Evolutionary conservation across 2,113 vertebrate genomes (phyloP), one percentile per base, ranked within the genome.

Genomic region (Rhinoptilus africanus): DNA sequence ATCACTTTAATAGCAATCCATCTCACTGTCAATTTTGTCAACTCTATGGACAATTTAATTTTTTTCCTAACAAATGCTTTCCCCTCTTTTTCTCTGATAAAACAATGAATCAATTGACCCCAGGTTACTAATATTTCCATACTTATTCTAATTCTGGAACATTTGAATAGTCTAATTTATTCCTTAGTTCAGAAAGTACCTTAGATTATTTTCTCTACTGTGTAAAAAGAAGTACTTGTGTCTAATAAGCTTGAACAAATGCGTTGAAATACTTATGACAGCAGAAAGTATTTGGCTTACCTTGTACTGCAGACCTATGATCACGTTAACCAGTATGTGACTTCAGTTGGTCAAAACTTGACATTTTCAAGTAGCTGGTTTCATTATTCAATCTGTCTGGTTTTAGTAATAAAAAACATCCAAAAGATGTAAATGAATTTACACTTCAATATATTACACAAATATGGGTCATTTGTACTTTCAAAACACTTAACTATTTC

Each of bases 1-100:
- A 95, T 95, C 88, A 91, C 87, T 97, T 93, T 88, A 96, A 88
- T 86, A 96, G 73, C 66, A 90, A 92, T 96, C 69, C 30, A 78
- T 96, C 41, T 88, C 63, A 45, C n/a, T 83, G 71, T 72, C 53
- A 93, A 78, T 92, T 93, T 95, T 93, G 60, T 95, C 88, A 95
- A 34, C 56, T 84, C 4, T 35, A 79, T 21, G 53, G 68, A 87
- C 77, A 35, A 88, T 85, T 74, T 7, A 62, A 59, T 75, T 77
- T 90, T 86, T 91, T 75, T 63, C 26, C 14, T 79, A 74, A 91
- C 35, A 71, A 74, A 85, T 78, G n/a, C 16, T 80, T 67, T 91
- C 24, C 11, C 13, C 9, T 64, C n/a, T 77, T 93, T 85, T 16
- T 63, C 9, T 62, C 24, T 91, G 68, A 78, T 85, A 82, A 90